Conservation (phyloP, 2,797 vertebrate genomes). For the Gambelia wislizenii region DNA sequence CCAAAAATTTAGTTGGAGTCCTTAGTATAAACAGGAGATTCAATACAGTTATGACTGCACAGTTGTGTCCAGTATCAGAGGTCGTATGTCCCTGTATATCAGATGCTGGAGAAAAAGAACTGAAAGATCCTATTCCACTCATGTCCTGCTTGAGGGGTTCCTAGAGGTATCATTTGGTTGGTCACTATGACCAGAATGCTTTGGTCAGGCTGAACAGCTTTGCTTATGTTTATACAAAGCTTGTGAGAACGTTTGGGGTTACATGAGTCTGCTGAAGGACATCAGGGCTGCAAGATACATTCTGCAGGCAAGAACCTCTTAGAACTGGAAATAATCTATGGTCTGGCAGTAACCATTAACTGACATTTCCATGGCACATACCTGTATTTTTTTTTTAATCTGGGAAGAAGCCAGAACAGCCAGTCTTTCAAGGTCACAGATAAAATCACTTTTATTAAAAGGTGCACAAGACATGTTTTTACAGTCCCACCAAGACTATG, state of each 20-base stretch:
- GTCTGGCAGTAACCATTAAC: slow-evolving; percentile 7
- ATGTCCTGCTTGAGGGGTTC: not conserved
- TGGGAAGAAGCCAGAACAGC: not conserved
- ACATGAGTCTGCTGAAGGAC: slow-evolving; percentile 5
- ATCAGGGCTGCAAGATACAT: not conserved
- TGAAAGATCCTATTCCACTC: not conserved
- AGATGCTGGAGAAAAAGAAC: too few relatives aligned
- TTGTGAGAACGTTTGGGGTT: not conserved
- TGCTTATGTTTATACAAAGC: not conserved
- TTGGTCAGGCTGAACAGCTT: not conserved
- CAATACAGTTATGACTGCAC: too few relatives aligned
- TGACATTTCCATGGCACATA: not conserved
- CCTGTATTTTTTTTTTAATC: not conserved
- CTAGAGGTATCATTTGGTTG: not conserved
- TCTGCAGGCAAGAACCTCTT: not conserved
- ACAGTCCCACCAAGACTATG: not conserved
- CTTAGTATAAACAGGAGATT: too few relatives aligned
- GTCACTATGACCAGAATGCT: not conserved
- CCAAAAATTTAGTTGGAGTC: too few relatives aligned
- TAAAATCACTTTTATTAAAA: slow-evolving; percentile 17
- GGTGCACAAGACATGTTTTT: slow-evolving; percentile 11
- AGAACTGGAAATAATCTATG: not conserved
- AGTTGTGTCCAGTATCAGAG: too few relatives aligned
- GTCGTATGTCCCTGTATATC: too few relatives aligned
- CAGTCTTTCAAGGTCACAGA: slow-evolving; percentile 20